Evolutionary conservation across 1,140 invertebrate genomes (phyloP), one percentile per base, ranked within the genome.

Genomic region (Sycophaga agraensis): DNA sequence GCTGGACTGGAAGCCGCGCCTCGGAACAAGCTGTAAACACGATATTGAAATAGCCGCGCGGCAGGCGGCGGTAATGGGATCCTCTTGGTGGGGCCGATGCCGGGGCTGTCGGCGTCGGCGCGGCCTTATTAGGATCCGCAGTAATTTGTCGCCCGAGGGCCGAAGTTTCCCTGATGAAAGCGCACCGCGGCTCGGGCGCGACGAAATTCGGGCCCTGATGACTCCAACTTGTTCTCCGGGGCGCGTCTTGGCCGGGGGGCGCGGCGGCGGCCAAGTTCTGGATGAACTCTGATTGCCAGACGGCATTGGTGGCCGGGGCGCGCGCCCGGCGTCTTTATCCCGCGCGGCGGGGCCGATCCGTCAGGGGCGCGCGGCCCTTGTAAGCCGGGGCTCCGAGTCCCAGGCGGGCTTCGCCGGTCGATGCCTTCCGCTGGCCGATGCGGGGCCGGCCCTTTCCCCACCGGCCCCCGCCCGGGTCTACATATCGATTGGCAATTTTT

Each of bases 241-340:
- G 34, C 14, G 28, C 12, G 24, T 22, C 24, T 16, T 48, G 26
- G 22, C 45, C 21, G 31, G 11, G 31, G 24, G 55, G 37, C 39
- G 37, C 26, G 21, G 19, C 48, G 24, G 14, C 14, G 14, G 6
- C n/a, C 22, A 50, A 43, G 16, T 50, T 59, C 39, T 17, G 49
- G 48, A 59, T 37, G 48, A 67, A 64, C 53, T 64, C 62, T 54
- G 65, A 67, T 66, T 67, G 65, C 62, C 40, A n/a, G 31, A 49
- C 35, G 51, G 22, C 39, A 39, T 40, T 48, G 40, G 49, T 19
- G 26, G 35, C 22, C 53, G 48, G 7, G 12, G 31, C 4, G 28
- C 12, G 19, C 16, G 7, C 3, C 28, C 12, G 2, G 17, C 4
- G 0, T 21, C 17, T 19, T 8, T 48, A 46, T 21, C 11, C 28